phyloP scores from a whole-genome alignment of 2,888 invertebrate genomes.

The Eupithecia vulgata region DNA sequence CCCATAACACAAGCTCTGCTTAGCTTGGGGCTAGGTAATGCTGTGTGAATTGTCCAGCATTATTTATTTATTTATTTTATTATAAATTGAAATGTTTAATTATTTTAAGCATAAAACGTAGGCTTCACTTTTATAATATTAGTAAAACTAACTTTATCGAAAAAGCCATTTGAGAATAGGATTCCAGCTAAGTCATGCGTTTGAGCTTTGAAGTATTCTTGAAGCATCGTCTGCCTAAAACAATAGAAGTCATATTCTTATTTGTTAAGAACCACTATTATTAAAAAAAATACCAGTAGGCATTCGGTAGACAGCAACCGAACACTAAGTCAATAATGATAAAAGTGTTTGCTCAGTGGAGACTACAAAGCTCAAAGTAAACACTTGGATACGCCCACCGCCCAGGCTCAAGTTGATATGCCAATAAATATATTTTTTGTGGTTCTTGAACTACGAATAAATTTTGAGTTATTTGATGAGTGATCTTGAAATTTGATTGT shows the following conservation, averaged over 20 bases:
- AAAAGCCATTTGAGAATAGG: no score
- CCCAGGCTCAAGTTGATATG: slow-evolving; percentile 61
- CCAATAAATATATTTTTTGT: slow-evolving; percentile 48
- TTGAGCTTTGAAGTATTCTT: slow-evolving; percentile 10
- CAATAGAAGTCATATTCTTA: slow-evolving; percentile 63
- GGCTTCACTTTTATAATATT: not conserved
- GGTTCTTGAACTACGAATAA: slow-evolving; percentile 38
- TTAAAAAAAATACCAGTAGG: slow-evolving; percentile 62
- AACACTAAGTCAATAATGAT: slow-evolving; percentile 79
- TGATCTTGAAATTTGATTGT: slow-evolving; percentile 35
- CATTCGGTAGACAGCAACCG: slow-evolving; percentile 73
- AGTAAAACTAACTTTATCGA: not conserved
- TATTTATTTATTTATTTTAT: no score
- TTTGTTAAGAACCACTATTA: slow-evolving; percentile 57
- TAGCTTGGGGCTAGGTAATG: no score
- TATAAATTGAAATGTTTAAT: not conserved
- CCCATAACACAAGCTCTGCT: no score
- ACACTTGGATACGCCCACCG: slow-evolving; percentile 74
- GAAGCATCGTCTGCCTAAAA: slow-evolving; percentile 49
- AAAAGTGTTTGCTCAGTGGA: slow-evolving; percentile 79
- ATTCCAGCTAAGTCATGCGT: slow-evolving; percentile 6
- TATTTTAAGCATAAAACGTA: not conserved
- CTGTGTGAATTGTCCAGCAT: no score
- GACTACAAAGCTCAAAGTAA: slow-evolving; percentile 78
- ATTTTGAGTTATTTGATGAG: slow-evolving; percentile 37